Conservation (phyloP, 2,888 invertebrate genomes). For the Chironomus riparius region DNA sequence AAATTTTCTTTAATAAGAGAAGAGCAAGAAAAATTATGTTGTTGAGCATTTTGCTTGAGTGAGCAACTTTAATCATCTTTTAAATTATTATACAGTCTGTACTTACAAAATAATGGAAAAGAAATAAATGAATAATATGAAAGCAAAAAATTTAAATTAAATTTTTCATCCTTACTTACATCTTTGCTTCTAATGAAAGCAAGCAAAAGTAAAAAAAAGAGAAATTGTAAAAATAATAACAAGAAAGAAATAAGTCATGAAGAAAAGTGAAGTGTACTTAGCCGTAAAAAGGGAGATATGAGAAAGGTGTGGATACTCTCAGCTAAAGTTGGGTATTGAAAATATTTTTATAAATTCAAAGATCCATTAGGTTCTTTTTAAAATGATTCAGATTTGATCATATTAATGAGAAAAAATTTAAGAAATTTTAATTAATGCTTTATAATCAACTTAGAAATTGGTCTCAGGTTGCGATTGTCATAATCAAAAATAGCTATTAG, state of each 20-base stretch:
- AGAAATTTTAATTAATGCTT: too few species aligned
- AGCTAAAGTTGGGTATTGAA: too few species aligned
- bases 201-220: not conserved
- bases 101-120: not conserved
- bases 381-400: too few species aligned
- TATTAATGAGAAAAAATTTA: too few species aligned
- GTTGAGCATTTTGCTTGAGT: not conserved
- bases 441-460: too few species aligned
- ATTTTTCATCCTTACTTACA: not conserved
- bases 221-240: not conserved
- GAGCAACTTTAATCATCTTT: slow-evolving; percentile 6
- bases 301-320: too few species aligned
- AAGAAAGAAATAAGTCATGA: not conserved
- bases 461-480: too few species aligned
- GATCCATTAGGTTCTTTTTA: too few species aligned
- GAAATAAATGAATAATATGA: not conserved
- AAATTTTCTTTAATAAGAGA: not conserved
- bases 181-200: not conserved
- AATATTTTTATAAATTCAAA: too few species aligned
- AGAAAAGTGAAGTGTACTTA: too few species aligned
- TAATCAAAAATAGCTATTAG: too few species aligned
- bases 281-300: too few species aligned
- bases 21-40: not conserved
- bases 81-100: not conserved
- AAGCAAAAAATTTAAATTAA: not conserved